Evolutionary conservation across 2,113 vertebrate genomes (phyloP).

Genomic region (Platysteira castanea): DNA sequence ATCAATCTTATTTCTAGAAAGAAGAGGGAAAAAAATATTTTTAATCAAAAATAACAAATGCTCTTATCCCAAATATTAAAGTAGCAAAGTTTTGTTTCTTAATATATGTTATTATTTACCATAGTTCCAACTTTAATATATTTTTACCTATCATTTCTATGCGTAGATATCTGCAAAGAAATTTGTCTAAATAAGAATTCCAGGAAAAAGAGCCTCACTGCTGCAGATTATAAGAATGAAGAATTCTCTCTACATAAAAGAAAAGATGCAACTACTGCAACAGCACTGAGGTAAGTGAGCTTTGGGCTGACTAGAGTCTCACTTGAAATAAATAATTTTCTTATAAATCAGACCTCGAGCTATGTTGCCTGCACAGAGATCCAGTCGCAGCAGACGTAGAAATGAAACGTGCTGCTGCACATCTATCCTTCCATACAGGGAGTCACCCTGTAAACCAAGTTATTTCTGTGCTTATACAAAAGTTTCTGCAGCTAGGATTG

Average conservation of each 20-base stretch:
- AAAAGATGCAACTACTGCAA: neutral
- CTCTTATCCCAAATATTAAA: neutral
- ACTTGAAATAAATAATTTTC: neutral
- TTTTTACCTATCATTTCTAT: neutral
- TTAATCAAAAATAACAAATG: neutral
- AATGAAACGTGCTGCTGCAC: neutral
- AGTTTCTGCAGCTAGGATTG: neutral
- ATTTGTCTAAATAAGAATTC: neutral
- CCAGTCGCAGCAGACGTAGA: neutral
- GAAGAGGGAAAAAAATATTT: neutral
- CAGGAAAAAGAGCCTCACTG: neutral
- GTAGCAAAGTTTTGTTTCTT: neutral
- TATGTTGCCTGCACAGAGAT: neutral
- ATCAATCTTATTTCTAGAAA: conserved; percentile 39
- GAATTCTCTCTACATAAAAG: neutral
- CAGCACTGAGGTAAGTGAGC: neutral
- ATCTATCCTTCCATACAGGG: neutral
- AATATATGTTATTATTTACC: neutral
- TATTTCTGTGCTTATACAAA: neutral
- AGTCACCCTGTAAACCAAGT: neutral
- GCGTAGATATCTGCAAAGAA: neutral
- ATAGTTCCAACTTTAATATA: neutral
- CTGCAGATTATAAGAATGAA: neutral
- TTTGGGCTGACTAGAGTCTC: neutral
- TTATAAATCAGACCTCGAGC: neutral